A percentile compares a stretch with the other conserved stretches of the same genome.
These are phyloP conservation scores for Chaitophorus viminalis DNA, from an alignment of 2,888 invertebrate genomes.

Conservation along the genomic window DNA sequence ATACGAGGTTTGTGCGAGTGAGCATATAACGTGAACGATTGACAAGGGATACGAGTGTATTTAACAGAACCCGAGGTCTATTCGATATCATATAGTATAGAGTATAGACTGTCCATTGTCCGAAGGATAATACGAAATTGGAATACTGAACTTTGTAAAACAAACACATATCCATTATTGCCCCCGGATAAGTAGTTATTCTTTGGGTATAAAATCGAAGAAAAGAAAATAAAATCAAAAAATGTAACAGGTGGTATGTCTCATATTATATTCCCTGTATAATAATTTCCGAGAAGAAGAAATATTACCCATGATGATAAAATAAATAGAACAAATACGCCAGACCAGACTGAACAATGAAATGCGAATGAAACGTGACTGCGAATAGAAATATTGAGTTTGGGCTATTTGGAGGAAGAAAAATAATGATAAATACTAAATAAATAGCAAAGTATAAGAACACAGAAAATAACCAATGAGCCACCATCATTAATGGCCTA, in stretches of 20 bases:
- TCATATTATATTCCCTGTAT: background rate
- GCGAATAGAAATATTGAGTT: background rate
- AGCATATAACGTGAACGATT: background rate
- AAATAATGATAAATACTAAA: background rate
- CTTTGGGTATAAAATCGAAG: background rate
- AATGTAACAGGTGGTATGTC: background rate
- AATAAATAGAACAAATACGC: background rate
- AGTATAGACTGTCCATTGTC: background rate
- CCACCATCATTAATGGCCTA: background rate
- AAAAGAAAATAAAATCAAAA: background rate
- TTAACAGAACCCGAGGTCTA: background rate
- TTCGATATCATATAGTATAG: background rate
- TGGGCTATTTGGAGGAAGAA: background rate
- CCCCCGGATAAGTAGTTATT: background rate
- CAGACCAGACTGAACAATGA: background rate
- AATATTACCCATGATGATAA: background rate
- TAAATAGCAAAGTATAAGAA: background rate
- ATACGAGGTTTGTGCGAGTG: background rate
- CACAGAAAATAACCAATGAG: background rate
- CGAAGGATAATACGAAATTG: background rate
- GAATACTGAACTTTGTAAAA: background rate
- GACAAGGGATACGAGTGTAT: background rate
- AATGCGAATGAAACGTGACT: background rate
- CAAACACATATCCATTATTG: background rate
- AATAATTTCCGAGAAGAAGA: background rate